Percentiles rank a stretch among this genome's conserved stretches.
phyloP scores from a whole-genome alignment of 2,113 vertebrate species.

The Nannospalax galili region DNA sequence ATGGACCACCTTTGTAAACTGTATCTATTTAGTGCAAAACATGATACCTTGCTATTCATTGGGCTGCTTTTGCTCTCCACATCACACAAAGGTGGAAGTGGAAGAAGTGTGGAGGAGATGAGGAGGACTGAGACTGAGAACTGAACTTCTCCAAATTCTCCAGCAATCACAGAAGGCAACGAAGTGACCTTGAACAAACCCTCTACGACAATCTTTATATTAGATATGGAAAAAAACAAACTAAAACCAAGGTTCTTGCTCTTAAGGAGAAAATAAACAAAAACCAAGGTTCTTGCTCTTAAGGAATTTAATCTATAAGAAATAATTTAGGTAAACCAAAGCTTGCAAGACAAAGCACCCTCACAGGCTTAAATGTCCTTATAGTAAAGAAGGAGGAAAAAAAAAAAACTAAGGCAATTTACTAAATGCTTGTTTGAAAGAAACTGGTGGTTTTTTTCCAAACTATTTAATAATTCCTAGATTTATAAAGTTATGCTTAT shows the following conservation, averaged over 20 bases:
- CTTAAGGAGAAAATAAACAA: constrained; percentile 20
- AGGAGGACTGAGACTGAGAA: neutral
- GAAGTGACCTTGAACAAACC: neutral
- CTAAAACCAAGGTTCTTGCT: neutral
- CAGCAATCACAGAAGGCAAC: neutral
- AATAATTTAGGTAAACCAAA: constrained; percentile 38
- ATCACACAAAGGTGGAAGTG: neutral
- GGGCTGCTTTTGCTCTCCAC: neutral
- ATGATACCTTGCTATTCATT: neutral
- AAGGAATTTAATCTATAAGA: neutral
- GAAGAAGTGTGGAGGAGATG: neutral
- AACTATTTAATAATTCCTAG: neutral
- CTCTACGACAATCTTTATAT: neutral
- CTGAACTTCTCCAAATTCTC: neutral
- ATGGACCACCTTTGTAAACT: neutral
- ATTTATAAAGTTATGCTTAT: neutral
- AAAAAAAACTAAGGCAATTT: constrained; percentile 4
- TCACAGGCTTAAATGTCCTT: neutral
- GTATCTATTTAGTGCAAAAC: neutral
- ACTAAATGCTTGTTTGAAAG: constrained; percentile 30
- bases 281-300: neutral
- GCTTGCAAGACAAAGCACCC: neutral
- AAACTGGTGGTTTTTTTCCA: constrained; percentile 25
- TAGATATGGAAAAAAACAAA: neutral
- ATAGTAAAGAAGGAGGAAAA: neutral